Conservation (phyloP, 2,888 invertebrate species). For the Synergus umbraculus region DNA sequence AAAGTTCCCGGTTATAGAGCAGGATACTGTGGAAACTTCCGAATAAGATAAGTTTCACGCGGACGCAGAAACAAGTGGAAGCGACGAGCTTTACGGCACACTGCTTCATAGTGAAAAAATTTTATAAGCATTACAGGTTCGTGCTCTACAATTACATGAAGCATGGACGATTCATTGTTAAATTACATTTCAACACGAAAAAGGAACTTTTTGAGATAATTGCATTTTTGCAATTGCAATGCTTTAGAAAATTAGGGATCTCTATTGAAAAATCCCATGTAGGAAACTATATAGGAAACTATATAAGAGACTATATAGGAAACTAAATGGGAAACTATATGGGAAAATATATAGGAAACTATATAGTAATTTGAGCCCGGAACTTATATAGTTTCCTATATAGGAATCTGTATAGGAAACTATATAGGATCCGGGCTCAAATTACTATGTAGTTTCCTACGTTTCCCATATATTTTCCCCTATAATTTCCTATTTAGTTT, state of each 20-base stretch:
- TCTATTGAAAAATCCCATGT: no score
- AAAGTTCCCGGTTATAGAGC: constrained; percentile 59
- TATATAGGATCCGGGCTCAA: no score
- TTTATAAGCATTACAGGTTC: not conserved
- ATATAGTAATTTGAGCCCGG: no score
- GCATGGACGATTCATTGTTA: not conserved
- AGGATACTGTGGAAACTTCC: constrained; percentile 58
- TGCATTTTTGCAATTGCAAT: not conserved
- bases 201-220: not conserved
- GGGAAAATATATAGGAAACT: no score
- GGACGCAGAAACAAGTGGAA: constrained; percentile 54
- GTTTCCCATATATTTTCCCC: no score
- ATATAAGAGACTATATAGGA: no score
- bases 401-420: no score
- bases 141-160: not conserved
- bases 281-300: no score
- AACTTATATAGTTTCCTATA: no score
- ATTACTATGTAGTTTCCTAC: no score
- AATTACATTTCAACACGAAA: not conserved
- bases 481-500: no score
- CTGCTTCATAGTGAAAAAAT: not conserved
- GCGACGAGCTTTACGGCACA: constrained; percentile 34
- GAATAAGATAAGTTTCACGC: constrained; percentile 61
- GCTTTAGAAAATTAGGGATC: not conserved
- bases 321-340: no score